Evolutionary conservation across 2,113 vertebrate species (phyloP).

Genomic region (Urocolius indicus): DNA sequence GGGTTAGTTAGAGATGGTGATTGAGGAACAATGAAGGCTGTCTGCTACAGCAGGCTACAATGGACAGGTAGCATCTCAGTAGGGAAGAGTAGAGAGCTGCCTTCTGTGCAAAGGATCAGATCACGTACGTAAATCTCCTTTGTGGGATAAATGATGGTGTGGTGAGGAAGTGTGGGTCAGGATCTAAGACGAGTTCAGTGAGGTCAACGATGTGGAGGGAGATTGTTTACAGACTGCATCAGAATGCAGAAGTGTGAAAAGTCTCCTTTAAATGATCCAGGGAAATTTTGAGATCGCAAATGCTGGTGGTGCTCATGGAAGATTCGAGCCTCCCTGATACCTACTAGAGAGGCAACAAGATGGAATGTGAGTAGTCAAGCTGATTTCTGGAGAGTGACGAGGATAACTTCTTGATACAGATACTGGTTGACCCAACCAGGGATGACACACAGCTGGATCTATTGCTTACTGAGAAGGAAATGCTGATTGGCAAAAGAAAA

Average conservation of each 20-base stretch:
- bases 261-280: too few species aligned
- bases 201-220: too few species aligned
- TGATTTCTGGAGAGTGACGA: background rate
- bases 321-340: background rate
- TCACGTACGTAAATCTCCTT: background rate
- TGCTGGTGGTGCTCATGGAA: background rate
- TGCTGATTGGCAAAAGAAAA: background rate
- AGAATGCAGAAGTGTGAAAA: too few species aligned
- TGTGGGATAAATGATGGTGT: accelerated
- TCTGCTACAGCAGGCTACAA: background rate
- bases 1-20: background rate
- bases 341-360: background rate
- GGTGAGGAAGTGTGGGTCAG: background rate
- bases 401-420: background rate
- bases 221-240: too few species aligned
- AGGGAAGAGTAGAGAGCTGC: background rate
- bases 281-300: background rate
- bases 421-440: background rate
- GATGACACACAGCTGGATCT: background rate
- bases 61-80: background rate
- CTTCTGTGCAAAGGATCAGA: background rate
- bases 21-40: background rate
- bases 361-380: background rate
- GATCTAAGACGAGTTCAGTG: background rate
- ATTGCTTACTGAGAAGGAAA: background rate